Evolutionary conservation across 2,113 vertebrate genomes (phyloP).

Genomic region (Peromyscus polionotus): DNA sequence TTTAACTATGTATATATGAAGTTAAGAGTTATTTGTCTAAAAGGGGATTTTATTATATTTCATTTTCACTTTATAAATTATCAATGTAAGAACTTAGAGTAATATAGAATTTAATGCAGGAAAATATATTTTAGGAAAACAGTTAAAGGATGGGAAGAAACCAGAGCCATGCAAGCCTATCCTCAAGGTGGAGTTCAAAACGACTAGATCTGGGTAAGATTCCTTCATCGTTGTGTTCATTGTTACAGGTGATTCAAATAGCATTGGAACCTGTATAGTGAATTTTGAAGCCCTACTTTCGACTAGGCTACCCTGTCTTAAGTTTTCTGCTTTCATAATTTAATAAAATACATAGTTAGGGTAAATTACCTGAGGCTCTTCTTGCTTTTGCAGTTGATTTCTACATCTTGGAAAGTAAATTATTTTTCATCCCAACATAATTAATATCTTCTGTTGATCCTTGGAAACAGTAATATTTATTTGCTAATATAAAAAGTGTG

Average conservation of each 20-base stretch:
- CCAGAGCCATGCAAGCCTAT: slow-evolving; percentile 99
- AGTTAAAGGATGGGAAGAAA: slow-evolving; percentile 99
- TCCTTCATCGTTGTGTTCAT: slow-evolving; percentile 36
- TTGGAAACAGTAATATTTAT: slow-evolving; percentile 23
- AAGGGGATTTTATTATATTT: slow-evolving; percentile 60
- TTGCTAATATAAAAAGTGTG: slow-evolving; percentile 25
- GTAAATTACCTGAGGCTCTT: slow-evolving; percentile 12
- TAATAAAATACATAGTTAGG: slow-evolving; percentile 46
- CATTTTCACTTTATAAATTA: slow-evolving; percentile 62
- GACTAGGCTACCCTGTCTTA: neutral
- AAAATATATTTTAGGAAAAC: slow-evolving; percentile 95
- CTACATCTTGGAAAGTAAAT: slow-evolving; percentile 16
- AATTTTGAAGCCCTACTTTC: slow-evolving; percentile 13
- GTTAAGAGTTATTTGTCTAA: neutral
- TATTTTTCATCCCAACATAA: slow-evolving; percentile 25
- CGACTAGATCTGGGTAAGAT: slow-evolving; percentile 95
- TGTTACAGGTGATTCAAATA: neutral
- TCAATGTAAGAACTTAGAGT: slow-evolving; percentile 64
- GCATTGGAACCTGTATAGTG: neutral
- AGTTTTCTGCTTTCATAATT: slow-evolving; percentile 41
- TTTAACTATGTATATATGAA: neutral
- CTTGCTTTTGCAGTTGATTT: slow-evolving; percentile 34
- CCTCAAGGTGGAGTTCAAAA: slow-evolving; percentile 99
- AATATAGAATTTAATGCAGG: slow-evolving; percentile 84
- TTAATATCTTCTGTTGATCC: neutral